Evolutionary conservation across 2,888 invertebrate species (phyloP).

Genomic region (Agrochola circellaris): DNA sequence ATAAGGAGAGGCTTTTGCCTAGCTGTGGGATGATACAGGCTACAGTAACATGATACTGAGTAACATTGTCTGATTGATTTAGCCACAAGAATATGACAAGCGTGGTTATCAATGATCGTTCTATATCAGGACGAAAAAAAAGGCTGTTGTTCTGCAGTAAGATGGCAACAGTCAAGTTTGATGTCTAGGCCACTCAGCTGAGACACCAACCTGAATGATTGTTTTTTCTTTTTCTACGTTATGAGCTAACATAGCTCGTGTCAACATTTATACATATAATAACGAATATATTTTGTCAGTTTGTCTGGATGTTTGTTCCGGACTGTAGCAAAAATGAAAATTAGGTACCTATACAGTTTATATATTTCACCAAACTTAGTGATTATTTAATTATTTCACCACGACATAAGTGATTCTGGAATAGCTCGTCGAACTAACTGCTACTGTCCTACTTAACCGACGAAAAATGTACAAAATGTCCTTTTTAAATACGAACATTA

Average conservation of each 20-base stretch:
- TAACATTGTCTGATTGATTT: neutral
- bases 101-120: neutral
- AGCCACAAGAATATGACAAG: too few relatives aligned
- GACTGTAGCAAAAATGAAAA: too few relatives aligned
- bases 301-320: neutral
- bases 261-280: neutral
- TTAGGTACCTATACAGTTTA: too few relatives aligned
- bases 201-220: too few relatives aligned
- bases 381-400: too few relatives aligned
- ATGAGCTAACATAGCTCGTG: neutral
- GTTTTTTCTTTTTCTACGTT: too few relatives aligned
- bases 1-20: too few relatives aligned
- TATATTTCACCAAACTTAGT: too few relatives aligned
- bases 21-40: too few relatives aligned
- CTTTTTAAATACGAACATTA: conserved; percentile 38
- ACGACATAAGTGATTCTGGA: too few relatives aligned
- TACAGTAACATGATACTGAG: neutral
- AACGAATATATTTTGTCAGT: neutral
- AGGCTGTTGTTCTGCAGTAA: neutral
- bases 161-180: neutral
- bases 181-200: neutral
- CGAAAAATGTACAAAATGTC: conserved; percentile 27
- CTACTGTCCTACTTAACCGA: too few relatives aligned
- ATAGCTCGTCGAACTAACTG: too few relatives aligned
- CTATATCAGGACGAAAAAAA: neutral